Evolutionary conservation across 35 echinoderm and acorn worm species (phyloP).

Genomic region (Lytechinus pictus): DNA sequence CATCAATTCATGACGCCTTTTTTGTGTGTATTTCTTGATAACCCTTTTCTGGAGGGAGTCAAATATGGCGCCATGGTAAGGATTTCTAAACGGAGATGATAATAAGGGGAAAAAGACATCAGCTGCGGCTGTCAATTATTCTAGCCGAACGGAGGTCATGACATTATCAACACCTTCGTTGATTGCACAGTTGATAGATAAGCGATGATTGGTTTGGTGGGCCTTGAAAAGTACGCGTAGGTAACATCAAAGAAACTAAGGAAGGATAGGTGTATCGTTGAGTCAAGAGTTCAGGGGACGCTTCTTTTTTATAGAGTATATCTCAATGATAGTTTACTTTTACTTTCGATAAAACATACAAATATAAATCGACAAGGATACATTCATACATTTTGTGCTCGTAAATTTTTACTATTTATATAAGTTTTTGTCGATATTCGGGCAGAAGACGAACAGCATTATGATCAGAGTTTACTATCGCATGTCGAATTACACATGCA

Average conservation of each 20-base stretch:
- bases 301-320: no score
- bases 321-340: no score
- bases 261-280: background rate
- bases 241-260: slow-evolving; percentile 7
- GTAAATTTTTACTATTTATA: background rate
- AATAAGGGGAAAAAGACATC: background rate
- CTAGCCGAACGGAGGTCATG: background rate
- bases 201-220: slow-evolving; percentile 24
- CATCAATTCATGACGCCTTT: background rate
- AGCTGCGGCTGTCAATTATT: background rate
- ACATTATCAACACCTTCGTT: slow-evolving; percentile 25
- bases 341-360: no score
- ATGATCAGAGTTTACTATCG: background rate
- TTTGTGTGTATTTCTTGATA: no score
- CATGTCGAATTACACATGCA: background rate
- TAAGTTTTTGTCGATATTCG: background rate
- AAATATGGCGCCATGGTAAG: background rate
- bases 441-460: background rate
- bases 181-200: background rate
- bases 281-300: background rate
- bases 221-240: background rate
- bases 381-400: no score
- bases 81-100: background rate
- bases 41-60: background rate
- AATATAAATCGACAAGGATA: no score